phyloP scores from a whole-genome alignment of 2,888 invertebrate species.

The Eueremaeus valkanovi region DNA sequence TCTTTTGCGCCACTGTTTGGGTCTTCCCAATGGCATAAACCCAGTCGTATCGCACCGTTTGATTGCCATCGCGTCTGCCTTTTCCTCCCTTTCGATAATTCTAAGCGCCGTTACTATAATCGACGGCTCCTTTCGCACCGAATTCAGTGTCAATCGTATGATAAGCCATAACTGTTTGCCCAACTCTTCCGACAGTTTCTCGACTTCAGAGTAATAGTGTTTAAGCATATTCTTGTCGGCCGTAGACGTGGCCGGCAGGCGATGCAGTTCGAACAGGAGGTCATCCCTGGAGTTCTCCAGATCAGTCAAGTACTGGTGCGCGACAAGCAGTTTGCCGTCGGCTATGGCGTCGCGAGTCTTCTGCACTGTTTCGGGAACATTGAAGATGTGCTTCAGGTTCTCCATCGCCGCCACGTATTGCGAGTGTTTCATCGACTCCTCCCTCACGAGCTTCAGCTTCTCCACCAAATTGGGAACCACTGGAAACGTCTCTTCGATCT shows the following conservation, averaged over 20 bases:
- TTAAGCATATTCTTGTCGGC: constrained; percentile 88
- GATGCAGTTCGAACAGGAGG: constrained; percentile 85
- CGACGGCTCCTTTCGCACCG: constrained; percentile 81
- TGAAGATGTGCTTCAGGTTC: constrained; percentile 95
- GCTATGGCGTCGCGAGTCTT: constrained; percentile 90
- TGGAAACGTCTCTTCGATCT: constrained; percentile 69
- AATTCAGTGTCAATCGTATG: constrained; percentile 81
- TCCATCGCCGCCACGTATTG: constrained; percentile 96
- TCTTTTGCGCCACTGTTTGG: constrained; percentile 83
- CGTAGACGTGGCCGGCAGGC: constrained; percentile 81
- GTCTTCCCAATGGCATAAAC: constrained; percentile 89
- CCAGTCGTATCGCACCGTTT: constrained; percentile 72
- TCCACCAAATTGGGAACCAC: constrained; percentile 74
- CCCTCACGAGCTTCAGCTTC: constrained; percentile 75
- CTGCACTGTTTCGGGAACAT: constrained; percentile 91
- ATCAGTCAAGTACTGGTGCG: constrained; percentile 86
- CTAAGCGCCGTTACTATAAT: constrained; percentile 91
- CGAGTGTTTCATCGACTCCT: constrained; percentile 90
- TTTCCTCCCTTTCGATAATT: constrained; percentile 95
- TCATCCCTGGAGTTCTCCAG: constrained; percentile 95
- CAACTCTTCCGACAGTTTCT: constrained; percentile 76
- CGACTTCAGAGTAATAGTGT: constrained; percentile 93
- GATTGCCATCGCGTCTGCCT: constrained; percentile 80
- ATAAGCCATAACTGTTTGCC: constrained; percentile 89
- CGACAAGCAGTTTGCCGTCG: constrained; percentile 88